phyloP scores from a whole-genome alignment of 37 sponge, comb jelly and placozoan species.

The Eunapius fragilis region DNA sequence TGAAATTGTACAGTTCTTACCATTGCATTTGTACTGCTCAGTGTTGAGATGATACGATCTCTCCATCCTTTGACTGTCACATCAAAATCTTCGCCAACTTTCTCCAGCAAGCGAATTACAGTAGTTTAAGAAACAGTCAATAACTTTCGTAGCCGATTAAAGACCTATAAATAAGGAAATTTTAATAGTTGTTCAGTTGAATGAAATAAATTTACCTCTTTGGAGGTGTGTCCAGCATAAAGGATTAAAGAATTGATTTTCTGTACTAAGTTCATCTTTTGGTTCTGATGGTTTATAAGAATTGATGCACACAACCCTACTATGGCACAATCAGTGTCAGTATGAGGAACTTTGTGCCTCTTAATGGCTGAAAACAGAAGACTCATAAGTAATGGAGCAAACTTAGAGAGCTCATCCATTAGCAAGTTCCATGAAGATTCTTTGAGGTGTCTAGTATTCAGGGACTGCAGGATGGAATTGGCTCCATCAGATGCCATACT shows the following conservation, averaged over 20 bases:
- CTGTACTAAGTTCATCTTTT: constrained; percentile 20
- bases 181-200: no score
- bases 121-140: neutral
- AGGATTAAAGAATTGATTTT: constrained; percentile 11
- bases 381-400: no score
- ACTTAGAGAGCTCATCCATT: no score
- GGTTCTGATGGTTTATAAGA: neutral
- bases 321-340: no score
- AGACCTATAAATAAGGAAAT: neutral
- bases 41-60: neutral
- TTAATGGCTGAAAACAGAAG: no score
- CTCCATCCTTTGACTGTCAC: constrained; percentile 8
- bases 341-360: no score
- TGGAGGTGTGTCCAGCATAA: constrained; percentile 14
- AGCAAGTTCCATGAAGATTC: no score
- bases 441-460: no score
- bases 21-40: neutral
- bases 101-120: neutral
- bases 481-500: no score
- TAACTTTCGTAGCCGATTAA: neutral
- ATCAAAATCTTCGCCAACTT: neutral
- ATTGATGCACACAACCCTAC: no score
- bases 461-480: no score
- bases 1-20: neutral
- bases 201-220: constrained; percentile 13